Percentiles rank a stretch among this genome's conserved stretches.
phyloP scores from a whole-genome alignment of 2,113 vertebrate genomes.

The Anser brachyrhynchus region DNA sequence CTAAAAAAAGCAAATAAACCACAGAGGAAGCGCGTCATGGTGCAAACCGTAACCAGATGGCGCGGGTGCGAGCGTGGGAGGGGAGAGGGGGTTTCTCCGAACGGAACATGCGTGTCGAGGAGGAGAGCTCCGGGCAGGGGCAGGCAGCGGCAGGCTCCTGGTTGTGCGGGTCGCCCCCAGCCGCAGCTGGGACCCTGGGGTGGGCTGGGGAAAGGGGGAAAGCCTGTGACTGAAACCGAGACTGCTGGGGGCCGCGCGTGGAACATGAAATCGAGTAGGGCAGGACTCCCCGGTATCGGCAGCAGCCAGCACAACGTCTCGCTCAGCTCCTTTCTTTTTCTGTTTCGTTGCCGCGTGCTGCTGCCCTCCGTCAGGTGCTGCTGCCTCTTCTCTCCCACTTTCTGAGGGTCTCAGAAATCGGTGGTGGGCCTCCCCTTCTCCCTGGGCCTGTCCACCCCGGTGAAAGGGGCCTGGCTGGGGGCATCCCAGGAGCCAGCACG shows the following conservation, averaged over 20 bases:
- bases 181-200: background rate
- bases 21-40: conserved; percentile 85
- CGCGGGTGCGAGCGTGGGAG: conserved; percentile 57
- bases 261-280: background rate
- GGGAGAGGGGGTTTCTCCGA: conserved; percentile 79
- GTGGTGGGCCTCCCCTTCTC: background rate
- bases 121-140: background rate
- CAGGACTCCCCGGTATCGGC: background rate
- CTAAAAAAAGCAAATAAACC: conserved; percentile 57
- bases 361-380: background rate
- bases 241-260: conserved; percentile 15
- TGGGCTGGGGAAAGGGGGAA: background rate
- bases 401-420: background rate
- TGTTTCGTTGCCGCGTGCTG: background rate
- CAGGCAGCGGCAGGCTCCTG: background rate
- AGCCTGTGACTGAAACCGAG: conserved; percentile 42
- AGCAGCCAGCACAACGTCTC: background rate
- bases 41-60: conserved; percentile 86
- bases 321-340: background rate
- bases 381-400: background rate
- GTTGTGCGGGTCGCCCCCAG: conserved; percentile 15
- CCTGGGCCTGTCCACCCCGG: rapidly evolving
- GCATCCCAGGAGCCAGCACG: background rate
- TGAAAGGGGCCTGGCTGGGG: background rate
- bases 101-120: conserved; percentile 79